These are phyloP conservation scores for Noctua janthina DNA, from an alignment of 2,888 invertebrate genomes.

Conservation along the genomic window DNA sequence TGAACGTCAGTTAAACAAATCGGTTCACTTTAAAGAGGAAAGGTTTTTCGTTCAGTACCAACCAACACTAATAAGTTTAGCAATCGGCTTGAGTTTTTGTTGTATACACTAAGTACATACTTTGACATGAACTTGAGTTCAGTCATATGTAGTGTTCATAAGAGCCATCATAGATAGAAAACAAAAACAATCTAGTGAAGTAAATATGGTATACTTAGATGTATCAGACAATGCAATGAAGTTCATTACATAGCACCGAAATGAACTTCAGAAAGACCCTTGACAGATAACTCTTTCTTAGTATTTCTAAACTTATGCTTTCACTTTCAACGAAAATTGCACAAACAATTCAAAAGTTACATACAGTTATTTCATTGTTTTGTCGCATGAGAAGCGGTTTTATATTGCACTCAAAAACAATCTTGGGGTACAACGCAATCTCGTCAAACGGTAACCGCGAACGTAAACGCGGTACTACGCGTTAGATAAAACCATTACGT, in stretches of 20 bases:
- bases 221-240: neutral
- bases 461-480: slow-evolving; percentile 24
- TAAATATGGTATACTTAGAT: neutral
- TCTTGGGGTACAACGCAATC: slow-evolving; percentile 16
- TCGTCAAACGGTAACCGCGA: slow-evolving; percentile 32
- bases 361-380: slow-evolving; percentile 1
- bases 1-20: slow-evolving; percentile 17
- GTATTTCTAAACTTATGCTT: neutral
- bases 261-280: neutral
- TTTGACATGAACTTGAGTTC: neutral
- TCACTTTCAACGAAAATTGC: slow-evolving; percentile 4
- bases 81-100: neutral
- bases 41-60: slow-evolving; percentile 28
- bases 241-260: neutral
- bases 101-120: neutral
- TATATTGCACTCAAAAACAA: neutral
- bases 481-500: slow-evolving; percentile 29
- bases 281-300: neutral
- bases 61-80: neutral
- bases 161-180: neutral
- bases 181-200: neutral
- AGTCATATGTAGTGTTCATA: neutral
- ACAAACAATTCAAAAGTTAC: slow-evolving; percentile 14
- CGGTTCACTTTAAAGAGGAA: slow-evolving; percentile 3
- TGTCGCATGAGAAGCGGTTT: neutral